These are phyloP conservation scores for Lepisosteus osseus DNA, from an alignment of 2,113 vertebrate genomes.

Conservation along the genomic window DNA sequence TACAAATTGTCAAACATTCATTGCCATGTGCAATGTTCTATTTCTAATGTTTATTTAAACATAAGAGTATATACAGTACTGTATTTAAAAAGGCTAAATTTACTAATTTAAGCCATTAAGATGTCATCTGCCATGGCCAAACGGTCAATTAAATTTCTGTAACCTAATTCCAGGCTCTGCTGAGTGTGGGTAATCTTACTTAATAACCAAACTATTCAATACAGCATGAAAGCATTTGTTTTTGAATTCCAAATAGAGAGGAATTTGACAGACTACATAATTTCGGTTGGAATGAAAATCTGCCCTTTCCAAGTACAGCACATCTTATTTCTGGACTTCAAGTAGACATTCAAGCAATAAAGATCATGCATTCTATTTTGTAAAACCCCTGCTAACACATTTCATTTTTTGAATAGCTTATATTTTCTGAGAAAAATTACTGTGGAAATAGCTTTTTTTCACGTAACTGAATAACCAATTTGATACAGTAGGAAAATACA, in stretches of 20 bases:
- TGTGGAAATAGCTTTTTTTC: no score
- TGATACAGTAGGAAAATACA: no score
- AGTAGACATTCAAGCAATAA: not conserved
- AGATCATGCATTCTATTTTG: no score
- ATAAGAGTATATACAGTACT: not conserved
- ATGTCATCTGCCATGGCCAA: conserved; percentile 4
- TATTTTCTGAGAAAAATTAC: no score
- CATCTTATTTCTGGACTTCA: not conserved
- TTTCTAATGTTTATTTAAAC: no score
- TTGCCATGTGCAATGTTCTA: no score
- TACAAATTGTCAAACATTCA: no score
- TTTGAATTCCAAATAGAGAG: not conserved
- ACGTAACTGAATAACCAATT: no score
- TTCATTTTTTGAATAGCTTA: no score
- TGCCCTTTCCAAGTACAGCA: not conserved
- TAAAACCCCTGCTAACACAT: no score
- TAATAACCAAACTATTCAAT: not conserved
- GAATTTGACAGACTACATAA: no score
- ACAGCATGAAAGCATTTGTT: not conserved
- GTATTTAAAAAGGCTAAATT: not conserved
- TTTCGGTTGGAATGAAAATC: not conserved
- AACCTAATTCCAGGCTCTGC: not conserved
- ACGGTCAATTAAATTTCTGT: not conserved
- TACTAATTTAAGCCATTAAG: conserved; percentile 10
- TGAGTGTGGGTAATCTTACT: not conserved